Percentiles rank a stretch among this genome's conserved stretches.
Conservation (phyloP, 2,797 vertebrate genomes). For the Galagoides demidoff region DNA sequence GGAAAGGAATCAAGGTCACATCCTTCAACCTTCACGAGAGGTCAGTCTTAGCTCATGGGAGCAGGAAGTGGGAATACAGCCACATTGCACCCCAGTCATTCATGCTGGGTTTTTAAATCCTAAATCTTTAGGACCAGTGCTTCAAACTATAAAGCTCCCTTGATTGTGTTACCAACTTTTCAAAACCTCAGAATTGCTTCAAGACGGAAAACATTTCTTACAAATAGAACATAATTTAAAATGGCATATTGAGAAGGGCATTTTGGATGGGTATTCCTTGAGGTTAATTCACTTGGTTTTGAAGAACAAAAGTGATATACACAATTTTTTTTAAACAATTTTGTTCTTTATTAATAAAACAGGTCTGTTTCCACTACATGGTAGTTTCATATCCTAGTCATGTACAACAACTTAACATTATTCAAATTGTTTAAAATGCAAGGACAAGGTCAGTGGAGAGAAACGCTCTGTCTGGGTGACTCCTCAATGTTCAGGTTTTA, state of each 20-base stretch:
- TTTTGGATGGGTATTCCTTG: not conserved
- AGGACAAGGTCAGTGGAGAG: not conserved
- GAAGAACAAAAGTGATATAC: conserved; percentile 26
- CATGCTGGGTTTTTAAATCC: conserved; percentile 5
- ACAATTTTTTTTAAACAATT: conserved; percentile 12
- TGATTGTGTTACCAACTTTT: conserved; percentile 38
- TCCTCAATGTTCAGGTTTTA: not conserved
- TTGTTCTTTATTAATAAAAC: conserved; percentile 38
- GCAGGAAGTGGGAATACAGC: conserved; percentile 28
- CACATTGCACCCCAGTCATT: not conserved
- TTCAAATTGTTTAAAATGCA: not conserved
- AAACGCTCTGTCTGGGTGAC: not conserved
- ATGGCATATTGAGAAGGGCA: conserved; percentile 30
- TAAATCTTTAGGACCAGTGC: not conserved
- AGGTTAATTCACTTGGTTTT: conserved; percentile 35
- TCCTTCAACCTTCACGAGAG: conserved; percentile 28
- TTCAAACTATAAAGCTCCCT: conserved; percentile 45
- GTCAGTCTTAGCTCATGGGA: conserved; percentile 27
- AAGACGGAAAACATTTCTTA: conserved; percentile 47
- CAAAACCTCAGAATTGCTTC: conserved; percentile 35
- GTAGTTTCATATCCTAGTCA: not conserved
- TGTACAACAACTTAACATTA: not conserved
- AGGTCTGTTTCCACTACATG: not conserved
- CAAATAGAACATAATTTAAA: conserved; percentile 49
- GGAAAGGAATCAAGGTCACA: conserved; percentile 43